Base-by-base conservation (phyloP, 2,113 vertebrate species). In the Cyanistes caeruleus region DNA sequence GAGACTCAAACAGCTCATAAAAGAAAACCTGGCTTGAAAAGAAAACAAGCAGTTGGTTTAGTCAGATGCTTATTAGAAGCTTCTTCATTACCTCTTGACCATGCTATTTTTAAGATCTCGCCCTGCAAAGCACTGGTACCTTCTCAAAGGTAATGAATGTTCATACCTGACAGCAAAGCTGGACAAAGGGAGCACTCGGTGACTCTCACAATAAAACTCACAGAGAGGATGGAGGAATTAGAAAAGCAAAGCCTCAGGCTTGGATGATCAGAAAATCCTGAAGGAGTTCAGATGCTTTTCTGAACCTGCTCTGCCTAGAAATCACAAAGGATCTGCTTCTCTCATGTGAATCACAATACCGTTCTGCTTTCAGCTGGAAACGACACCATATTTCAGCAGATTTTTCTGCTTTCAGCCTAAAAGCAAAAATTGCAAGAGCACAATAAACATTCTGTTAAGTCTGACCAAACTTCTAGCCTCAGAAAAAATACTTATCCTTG, bases 261-360 rank as follows among this genome's bases (percentile, higher is more conserved):
- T 92, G 95, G 88, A 96, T 84, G 83, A 96, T 95, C 88, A 95
- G 92, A 96, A 95, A 93, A 92, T 92, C 92, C 93, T 96, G 83
- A 94, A 90, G 95, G 92, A 94, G 80, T 89, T 94, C 93, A 93
- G 92, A 90, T 84, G 75, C 83, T 95, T 93, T 81, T 95, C 95
- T 93, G 92, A 95, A 95, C 90, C 85, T 78, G 68, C 72, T 94
- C 90, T 94, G 83, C 88, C 88, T 86, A 84, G 88, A 96, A 96
- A 90, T 94, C 93, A 95, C 92, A 96, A 92, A 94, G 92, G 90
- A 92, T 93, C 49, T 5, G 21, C 52, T 93, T 81, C 60, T 86
- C 95, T 95, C 90, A 49, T 78, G 92, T 78, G 93, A 95, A 80
- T 93, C 88, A 58, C 80, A 75, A 46, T 33, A 35, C 41, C 56